Evolutionary conservation across 2,113 vertebrate genomes (phyloP).

Genomic region (Blennius ocellaris): DNA sequence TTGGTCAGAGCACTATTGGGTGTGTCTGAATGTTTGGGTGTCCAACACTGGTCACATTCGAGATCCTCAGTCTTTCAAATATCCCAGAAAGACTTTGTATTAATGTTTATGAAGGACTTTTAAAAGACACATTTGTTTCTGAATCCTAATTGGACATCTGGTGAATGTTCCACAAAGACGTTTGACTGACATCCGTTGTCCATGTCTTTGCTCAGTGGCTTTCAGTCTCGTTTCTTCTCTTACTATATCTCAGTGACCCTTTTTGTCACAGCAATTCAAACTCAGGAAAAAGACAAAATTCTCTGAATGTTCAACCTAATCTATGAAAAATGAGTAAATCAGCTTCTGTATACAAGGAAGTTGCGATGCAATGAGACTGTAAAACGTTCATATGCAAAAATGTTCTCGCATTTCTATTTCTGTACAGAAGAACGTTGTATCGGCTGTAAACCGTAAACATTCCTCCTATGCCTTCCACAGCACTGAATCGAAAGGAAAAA

Average conservation of each 20-base stretch:
- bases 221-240: slow-evolving; percentile 24
- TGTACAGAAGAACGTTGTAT: slow-evolving; percentile 91
- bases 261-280: slow-evolving; percentile 95
- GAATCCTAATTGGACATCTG: no score
- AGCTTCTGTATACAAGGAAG: slow-evolving; percentile 91
- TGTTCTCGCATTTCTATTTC: slow-evolving; percentile 90
- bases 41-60: no score
- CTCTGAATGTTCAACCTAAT: slow-evolving; percentile 99
- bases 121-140: no score
- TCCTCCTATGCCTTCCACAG: slow-evolving; percentile 93
- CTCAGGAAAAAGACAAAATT: slow-evolving; percentile 91
- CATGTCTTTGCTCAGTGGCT: slow-evolving; percentile 6
- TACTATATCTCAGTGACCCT: slow-evolving; percentile 88
- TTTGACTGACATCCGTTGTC: no score
- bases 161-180: no score
- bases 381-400: slow-evolving; percentile 96
- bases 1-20: no score
- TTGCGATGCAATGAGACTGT: slow-evolving; percentile 92
- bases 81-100: no score
- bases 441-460: slow-evolving; percentile 90
- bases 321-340: slow-evolving; percentile 91
- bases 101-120: no score
- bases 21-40: no score
- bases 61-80: no score
- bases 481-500: slow-evolving; percentile 83